phyloP scores from a whole-genome alignment of 2,888 invertebrate genomes.

The Camponotus fellah region DNA sequence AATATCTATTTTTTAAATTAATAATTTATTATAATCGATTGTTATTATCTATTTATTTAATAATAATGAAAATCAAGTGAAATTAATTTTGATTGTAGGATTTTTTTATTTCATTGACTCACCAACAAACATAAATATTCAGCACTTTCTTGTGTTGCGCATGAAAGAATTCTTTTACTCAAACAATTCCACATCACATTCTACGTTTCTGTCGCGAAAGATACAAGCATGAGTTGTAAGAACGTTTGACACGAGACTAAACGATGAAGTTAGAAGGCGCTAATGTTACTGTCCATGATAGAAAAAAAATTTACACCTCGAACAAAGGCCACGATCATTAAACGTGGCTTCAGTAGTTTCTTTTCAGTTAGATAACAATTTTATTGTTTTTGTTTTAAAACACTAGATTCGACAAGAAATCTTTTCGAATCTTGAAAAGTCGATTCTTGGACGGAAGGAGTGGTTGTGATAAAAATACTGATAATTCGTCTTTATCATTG shows the following conservation, averaged over 20 bases:
- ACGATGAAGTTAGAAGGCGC: constrained; percentile 39
- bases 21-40: background rate
- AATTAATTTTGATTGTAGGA: background rate
- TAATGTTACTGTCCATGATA: constrained; percentile 51
- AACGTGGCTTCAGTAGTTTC: constrained; percentile 16
- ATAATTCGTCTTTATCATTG: background rate
- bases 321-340: constrained; percentile 42
- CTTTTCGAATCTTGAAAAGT: background rate
- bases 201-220: background rate
- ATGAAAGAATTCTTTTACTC: constrained; percentile 10
- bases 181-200: constrained; percentile 62
- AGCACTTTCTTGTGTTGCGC: background rate
- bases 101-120: constrained; percentile 58
- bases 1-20: background rate
- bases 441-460: background rate
- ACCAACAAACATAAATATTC: constrained; percentile 69
- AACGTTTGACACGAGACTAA: constrained; percentile 47
- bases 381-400: background rate
- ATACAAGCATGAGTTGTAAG: constrained; percentile 10
- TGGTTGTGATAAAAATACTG: constrained; percentile 16
- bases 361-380: background rate
- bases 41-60: background rate
- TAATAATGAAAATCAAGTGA: background rate
- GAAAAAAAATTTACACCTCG: constrained; percentile 48
- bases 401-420: background rate